Evolutionary conservation across 2,888 invertebrate genomes (phyloP), one percentile per base, ranked within the genome.

Genomic region (Osmoderma eremita): DNA sequence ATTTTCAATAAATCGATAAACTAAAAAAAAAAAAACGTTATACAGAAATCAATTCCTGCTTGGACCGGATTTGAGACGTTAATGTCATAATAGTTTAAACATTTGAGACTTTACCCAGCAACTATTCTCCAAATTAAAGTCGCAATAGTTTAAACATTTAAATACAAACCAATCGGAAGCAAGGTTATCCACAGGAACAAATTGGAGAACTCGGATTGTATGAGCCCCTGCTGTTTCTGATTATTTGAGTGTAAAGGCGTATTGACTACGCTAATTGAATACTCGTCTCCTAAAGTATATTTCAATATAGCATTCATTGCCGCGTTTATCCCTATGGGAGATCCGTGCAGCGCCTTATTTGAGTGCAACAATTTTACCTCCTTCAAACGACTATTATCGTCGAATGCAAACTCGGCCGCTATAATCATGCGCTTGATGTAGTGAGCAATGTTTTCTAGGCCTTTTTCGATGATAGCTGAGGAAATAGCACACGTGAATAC

Each of bases 291-390:
- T 39, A 78, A 69, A 5, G 76, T 62, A 24, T 74, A 70, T 75
- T 84, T 83, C 5, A 84, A 75, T 50, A 86, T 72, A 1, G 82
- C 76, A 69, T 85, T 85, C 70, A 83, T 83, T 1, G 86, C 70
- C 38, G 86, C 71, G 76, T 87, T 87, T 3, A 86, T 68, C 0
- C 86, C 80, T 63, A 85, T 84, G 1, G 86, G 85, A 1, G 84
- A 82, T 53, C 85, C 84, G 69, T 87, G 87, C 10, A 83, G 72
- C 1, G 86, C 83, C 68, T 82, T 81, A 56, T 79, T 78, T 0
- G 86, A 85, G 74, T 83, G 86, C 69, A 83, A 76, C 1, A 84
- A 74, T 67, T 80, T 74, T 3, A 63, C 39, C 2, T 17, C 22
- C 17, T 20, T 39, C 1, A 22, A 10, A 24, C 30, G 24, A 38